These are phyloP conservation scores for Zhuqinia jingwanae DNA, from an alignment of 2,888 invertebrate species.

Conservation along the genomic window DNA sequence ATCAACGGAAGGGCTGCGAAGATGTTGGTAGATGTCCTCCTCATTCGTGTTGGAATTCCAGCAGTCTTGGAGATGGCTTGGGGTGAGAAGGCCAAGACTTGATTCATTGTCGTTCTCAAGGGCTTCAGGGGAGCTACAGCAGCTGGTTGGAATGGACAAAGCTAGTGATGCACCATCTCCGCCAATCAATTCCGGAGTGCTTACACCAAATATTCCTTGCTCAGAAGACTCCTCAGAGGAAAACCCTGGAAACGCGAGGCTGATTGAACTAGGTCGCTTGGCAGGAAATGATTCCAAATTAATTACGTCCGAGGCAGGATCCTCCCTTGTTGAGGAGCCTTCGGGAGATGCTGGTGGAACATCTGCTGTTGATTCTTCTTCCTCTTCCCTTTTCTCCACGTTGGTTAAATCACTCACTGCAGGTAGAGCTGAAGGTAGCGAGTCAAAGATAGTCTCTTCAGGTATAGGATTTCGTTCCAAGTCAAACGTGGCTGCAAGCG, in stretches of 20 bases:
- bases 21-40: slow-evolving; percentile 72
- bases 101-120: slow-evolving; percentile 71
- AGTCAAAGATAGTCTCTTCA: slow-evolving; percentile 10
- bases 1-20: slow-evolving; percentile 85
- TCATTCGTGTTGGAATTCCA: slow-evolving; percentile 72
- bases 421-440: neutral
- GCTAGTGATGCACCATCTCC: slow-evolving; percentile 68
- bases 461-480: slow-evolving; percentile 35
- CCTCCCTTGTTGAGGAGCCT: slow-evolving; percentile 51
- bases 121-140: slow-evolving; percentile 69
- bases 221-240: slow-evolving; percentile 72
- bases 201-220: slow-evolving; percentile 70
- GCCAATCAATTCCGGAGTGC: slow-evolving; percentile 72
- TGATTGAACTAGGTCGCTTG: slow-evolving; percentile 66
- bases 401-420: neutral
- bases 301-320: slow-evolving; percentile 16
- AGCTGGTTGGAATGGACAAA: slow-evolving; percentile 72
- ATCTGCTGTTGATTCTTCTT: slow-evolving; percentile 13
- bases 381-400: neutral
- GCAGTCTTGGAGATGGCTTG: slow-evolving; percentile 89
- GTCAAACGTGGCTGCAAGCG: slow-evolving; percentile 22
- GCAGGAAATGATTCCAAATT: slow-evolving; percentile 65
- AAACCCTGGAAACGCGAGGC: slow-evolving; percentile 53
- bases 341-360: slow-evolving; percentile 26
- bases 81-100: slow-evolving; percentile 92